Evolutionary conservation across 2,888 invertebrate species (phyloP), one percentile per base, ranked within the genome.

Genomic region (Nowickia ferox): DNA sequence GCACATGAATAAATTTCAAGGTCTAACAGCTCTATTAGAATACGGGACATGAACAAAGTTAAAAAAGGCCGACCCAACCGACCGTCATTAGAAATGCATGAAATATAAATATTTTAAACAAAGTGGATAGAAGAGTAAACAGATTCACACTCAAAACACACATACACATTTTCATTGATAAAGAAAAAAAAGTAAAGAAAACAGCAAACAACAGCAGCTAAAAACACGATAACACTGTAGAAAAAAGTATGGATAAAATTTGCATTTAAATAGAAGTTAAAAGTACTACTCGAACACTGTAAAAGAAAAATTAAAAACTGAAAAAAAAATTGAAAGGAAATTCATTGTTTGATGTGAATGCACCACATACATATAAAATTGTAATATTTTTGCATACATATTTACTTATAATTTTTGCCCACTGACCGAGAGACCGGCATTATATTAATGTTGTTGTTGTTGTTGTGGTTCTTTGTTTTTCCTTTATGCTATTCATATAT

Each of bases 1-100:
- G 86, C 89, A 90, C 90, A 89, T 90, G 88, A 89, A 87, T 89
- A 88, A 88, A 88, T 89, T 88, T 89, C 91, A 90, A 91, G 90
- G 90, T 90, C 90, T 88, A 72, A 87, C 88, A 81, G 82, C 72
- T 83, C 77, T 59, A 76, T 68, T 71, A 78, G 55, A 9, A 71
- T 80, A 61, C 77, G 57, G 38, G 68, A 59, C 75, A 75, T 57
- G 22, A 44, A 68, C 55, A 51, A 48, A 74, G 22, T 48, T 65
- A 74, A 44, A 77, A 76, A 65, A 69, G 75, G 76, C 74, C 78
- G 63, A 74, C 65, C 65, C 55, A 65, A 69, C 53, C 53, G 38
- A 57, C 57, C 72, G 17, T 69, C 63, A 82, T 81, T 75, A 75
- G 44, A 68, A 81, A 81, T 68, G 61, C 79, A 72, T 79, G 71